Base-by-base conservation (phyloP, 2,888 invertebrate species). In the Heliconius charithonia region DNA sequence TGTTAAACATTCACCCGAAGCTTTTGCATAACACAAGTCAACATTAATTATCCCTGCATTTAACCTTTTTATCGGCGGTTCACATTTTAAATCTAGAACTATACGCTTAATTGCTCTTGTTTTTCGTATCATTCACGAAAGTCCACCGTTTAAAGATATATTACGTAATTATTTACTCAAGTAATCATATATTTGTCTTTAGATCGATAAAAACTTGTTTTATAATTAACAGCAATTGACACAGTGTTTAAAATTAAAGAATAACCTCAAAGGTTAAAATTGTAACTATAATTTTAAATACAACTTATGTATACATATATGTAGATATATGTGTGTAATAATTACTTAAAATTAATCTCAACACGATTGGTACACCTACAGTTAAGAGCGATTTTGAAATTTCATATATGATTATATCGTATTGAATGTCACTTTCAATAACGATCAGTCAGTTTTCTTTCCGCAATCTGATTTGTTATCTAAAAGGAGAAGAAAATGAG, bases 361-460 rank as follows among this genome's bases (percentile, higher is more conserved):
- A 29, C 22, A 10, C 19, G 7, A 29, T 62, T 12, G 22, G 25
- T 25, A 59, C 12, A 59, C 10, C 12, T 0, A 25, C 59, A 62
- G 25, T 62, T 62, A 62, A 62, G n/a, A 0, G 25, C 59, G 9
- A 85, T 84, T 51, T 19, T 9, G 51, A 59, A n/a, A 59, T 4
- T n/a, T n/a, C 0, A n/a, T 82, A 86, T 86, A 87, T 87, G 85
- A 85, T 87, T 87, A 89, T 86, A 93, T 93, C 27, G 12, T 93
- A 93, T 91, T 93, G 87, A 87, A 89, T 89, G 93, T 92, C 92
- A 87, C 86, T 89, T 88, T 88, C 87, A 88, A 88, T 88, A 87
- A 86, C 85, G 9, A 25, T 86, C 83, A 83, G 73, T 77, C 82
- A 81, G 76, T 83, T 70, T 51, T 45, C 80, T 85, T 85, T 76